Percentiles rank a stretch among this genome's conserved stretches.
Conservation (phyloP, 2,113 vertebrate genomes). For the Gila orcuttii region DNA sequence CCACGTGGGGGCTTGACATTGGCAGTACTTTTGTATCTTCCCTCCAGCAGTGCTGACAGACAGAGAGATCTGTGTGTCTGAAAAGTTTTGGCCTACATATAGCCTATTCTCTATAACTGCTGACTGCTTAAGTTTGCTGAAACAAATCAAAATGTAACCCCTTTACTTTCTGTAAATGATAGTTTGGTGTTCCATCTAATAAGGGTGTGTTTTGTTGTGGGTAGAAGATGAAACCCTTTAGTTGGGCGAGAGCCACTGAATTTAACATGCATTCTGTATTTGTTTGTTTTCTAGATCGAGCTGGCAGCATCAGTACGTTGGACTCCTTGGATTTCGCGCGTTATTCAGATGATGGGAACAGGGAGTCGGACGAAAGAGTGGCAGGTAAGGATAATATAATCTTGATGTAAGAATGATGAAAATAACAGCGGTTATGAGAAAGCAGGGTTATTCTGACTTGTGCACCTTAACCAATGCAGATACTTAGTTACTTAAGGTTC, state of each 20-base stretch:
- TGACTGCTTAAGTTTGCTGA: conserved; percentile 1
- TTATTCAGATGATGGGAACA: conserved; percentile 97
- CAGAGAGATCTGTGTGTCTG: background rate
- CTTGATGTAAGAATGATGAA: background rate
- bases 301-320: conserved; percentile 97
- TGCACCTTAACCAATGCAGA: too few species aligned
- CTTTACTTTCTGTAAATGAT: background rate
- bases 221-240: background rate
- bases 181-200: background rate
- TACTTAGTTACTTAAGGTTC: too few species aligned
- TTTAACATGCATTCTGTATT: conserved; percentile 32
- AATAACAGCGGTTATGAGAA: too few species aligned
- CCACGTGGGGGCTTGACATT: conserved; percentile 19
- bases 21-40: background rate
- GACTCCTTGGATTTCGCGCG: conserved; percentile 99
- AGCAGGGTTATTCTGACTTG: too few species aligned
- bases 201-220: conserved; percentile 3
- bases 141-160: background rate
- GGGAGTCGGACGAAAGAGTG: conserved; percentile 93
- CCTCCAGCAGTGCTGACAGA: background rate
- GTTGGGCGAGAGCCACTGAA: background rate
- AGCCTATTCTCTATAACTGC: conserved; percentile 8
- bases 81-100: background rate
- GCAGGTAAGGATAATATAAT: conserved; percentile 82
- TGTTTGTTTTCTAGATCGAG: conserved; percentile 81